A percentile compares a stretch with the other conserved stretches of the same genome.
These are phyloP conservation scores for Eriocheir sinensis DNA, from an alignment of 1,140 invertebrate genomes.

Conservation along the genomic window DNA sequence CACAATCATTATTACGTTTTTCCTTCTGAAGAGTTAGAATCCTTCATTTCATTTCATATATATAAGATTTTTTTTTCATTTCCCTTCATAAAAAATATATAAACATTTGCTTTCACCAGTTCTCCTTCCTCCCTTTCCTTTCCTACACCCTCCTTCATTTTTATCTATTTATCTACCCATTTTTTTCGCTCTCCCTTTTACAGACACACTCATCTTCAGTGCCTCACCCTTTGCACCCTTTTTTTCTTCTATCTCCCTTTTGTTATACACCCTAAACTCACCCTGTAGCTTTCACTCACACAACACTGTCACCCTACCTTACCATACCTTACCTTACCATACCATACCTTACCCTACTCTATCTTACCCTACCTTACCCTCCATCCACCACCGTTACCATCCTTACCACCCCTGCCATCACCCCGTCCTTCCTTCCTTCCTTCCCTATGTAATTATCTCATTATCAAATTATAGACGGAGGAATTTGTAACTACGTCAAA, in stretches of 20 bases:
- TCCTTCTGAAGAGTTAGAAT: background rate
- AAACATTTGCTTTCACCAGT: too few relatives aligned
- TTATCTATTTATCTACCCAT: background rate
- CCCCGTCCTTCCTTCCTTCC: background rate
- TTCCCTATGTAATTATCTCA: slow-evolving; percentile 3
- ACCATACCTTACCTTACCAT: background rate
- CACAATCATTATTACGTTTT: background rate
- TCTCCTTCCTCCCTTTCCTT: slow-evolving; percentile 20
- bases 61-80: background rate
- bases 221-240: background rate
- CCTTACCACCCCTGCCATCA: too few relatives aligned
- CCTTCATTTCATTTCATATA: background rate
- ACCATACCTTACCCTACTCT: background rate
- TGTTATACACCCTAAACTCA: too few relatives aligned
- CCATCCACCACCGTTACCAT: background rate
- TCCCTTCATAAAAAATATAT: too few relatives aligned
- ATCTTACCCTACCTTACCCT: background rate
- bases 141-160: background rate
- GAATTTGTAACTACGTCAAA: background rate
- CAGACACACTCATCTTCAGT: background rate
- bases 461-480: slow-evolving; percentile 8
- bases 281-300: too few relatives aligned
- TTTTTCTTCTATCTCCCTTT: background rate
- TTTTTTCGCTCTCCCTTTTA: background rate
- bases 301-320: too few relatives aligned